These are phyloP conservation scores for Phacellophora camtschatica DNA, from an alignment of 30 jellyfish, hydroid and myxozoan genomes.

Conservation along the genomic window DNA sequence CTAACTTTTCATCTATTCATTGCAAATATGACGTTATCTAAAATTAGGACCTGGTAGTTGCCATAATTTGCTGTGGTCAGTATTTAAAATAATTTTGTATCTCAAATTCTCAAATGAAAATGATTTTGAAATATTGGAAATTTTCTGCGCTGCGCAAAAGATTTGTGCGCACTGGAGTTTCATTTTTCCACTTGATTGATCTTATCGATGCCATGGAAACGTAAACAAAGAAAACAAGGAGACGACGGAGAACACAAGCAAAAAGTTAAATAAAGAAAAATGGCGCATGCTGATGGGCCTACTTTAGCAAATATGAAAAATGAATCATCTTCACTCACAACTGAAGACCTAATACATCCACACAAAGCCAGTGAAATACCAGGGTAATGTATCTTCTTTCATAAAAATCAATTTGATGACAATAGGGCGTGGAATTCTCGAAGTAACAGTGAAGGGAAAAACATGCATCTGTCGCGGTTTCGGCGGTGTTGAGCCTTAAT, in stretches of 20 bases:
- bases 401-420: too few species aligned
- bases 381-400: too few species aligned
- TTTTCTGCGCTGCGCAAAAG: not conserved
- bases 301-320: not conserved
- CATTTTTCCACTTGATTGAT: not conserved
- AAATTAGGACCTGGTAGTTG: too few species aligned
- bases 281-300: constrained; percentile 33
- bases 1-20: too few species aligned
- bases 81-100: too few species aligned
- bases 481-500: too few species aligned
- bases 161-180: not conserved
- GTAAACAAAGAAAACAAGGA: not conserved
- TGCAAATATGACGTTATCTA: too few species aligned
- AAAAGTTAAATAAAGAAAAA: not conserved
- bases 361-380: constrained; percentile 89
- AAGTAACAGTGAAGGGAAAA: too few species aligned
- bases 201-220: constrained; percentile 6
- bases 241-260: constrained; percentile 44
- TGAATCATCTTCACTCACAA: constrained; percentile 47
- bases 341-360: constrained; percentile 89
- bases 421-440: too few species aligned
- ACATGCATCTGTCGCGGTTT: too few species aligned
- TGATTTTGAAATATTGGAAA: not conserved
- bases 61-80: too few species aligned
- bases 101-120: too few species aligned